Percentiles rank a stretch among this genome's conserved stretches.
Conservation (phyloP, 2,797 vertebrate genomes). For the Naso thynnoides region DNA sequence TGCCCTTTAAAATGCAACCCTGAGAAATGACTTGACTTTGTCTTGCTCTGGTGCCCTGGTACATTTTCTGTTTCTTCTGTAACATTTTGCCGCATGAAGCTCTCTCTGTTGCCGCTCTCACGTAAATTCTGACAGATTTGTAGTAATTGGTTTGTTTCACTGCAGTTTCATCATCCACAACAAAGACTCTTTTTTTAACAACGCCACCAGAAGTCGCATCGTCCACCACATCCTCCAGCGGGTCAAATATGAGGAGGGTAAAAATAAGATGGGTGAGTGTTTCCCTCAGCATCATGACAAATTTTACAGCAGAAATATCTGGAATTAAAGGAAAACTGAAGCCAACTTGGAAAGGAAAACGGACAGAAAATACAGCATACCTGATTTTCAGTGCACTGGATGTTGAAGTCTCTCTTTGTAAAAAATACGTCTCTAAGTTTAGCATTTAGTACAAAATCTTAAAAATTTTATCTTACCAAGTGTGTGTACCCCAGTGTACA, state of each 20-base stretch:
- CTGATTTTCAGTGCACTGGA: background rate
- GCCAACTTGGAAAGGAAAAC: background rate
- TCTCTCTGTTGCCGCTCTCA: background rate
- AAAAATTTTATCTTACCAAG: no score
- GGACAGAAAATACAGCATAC: background rate
- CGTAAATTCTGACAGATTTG: conserved; percentile 7
- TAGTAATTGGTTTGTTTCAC: conserved; percentile 39
- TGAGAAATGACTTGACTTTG: background rate
- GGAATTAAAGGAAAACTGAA: background rate
- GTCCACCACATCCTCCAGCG: conserved; percentile 94
- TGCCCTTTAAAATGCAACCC: background rate
- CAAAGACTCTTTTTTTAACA: conserved; percentile 97
- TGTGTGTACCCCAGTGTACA: no score
- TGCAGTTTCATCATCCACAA: conserved; percentile 96
- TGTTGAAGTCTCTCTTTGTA: background rate
- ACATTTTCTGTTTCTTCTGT: conserved; percentile 15
- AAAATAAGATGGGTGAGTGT: conserved; percentile 94
- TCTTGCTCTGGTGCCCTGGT: background rate
- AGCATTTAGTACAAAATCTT: background rate
- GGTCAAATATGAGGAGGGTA: conserved; percentile 96
- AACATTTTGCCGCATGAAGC: conserved; percentile 9
- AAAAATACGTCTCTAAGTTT: no score
- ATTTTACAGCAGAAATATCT: background rate
- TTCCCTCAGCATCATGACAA: background rate
- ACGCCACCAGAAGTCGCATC: conserved; percentile 94